Conservation (phyloP, 2,113 vertebrate species). For the Stegastes partitus region DNA sequence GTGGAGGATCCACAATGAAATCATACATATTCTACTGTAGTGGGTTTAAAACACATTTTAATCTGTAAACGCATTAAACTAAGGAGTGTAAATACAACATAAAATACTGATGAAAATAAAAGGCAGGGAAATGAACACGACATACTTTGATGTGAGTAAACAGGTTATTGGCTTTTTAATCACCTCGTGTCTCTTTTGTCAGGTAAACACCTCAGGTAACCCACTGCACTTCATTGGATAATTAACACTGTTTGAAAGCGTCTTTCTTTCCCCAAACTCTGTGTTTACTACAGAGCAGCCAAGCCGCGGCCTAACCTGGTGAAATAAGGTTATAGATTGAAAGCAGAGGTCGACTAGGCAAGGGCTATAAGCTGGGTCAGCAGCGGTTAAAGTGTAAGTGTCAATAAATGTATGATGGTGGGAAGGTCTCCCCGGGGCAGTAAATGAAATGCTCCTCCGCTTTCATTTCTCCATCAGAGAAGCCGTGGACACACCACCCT, state of each 20-base stretch:
- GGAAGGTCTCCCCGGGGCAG: conserved; percentile 62
- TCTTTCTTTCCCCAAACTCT: background rate
- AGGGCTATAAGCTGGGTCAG: conserved; percentile 63
- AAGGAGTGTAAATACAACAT: no score
- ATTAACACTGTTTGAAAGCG: background rate
- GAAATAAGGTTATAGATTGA: conserved; percentile 8
- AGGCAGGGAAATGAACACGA: no score
- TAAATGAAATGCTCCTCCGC: conserved; percentile 69
- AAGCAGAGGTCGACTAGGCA: conserved; percentile 20
- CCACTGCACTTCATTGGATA: no score
- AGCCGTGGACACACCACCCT: conserved; percentile 4
- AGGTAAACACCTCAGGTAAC: no score
- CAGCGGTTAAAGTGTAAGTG: conserved; percentile 60
- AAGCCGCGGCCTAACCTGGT: background rate
- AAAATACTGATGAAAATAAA: no score
- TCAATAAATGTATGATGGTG: conserved; percentile 68
- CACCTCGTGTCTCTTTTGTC: no score
- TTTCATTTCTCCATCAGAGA: conserved; percentile 62
- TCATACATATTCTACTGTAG: no score
- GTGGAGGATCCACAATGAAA: no score
- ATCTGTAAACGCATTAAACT: no score
- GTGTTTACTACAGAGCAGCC: background rate
- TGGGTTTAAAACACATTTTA: no score
- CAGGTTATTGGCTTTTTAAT: no score
- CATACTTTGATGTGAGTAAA: no score